Base-by-base conservation (phyloP, 2,888 invertebrate genomes). In the Lasioglossum zephyrum region DNA sequence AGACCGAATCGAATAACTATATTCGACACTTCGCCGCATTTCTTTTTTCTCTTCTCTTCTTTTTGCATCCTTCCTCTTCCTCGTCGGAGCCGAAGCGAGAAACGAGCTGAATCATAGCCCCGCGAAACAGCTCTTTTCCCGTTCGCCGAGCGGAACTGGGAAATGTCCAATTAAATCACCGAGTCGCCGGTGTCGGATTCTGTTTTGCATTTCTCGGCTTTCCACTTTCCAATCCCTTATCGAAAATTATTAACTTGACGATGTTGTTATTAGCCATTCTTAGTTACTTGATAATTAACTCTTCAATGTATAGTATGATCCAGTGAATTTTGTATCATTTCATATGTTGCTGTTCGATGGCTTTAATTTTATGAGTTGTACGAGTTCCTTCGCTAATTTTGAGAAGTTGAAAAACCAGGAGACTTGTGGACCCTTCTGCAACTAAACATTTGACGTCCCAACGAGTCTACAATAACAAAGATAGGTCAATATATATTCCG, bases 1-100 rank as follows among this genome's bases (percentile, higher is more conserved):
- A 57, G 57, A 80, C 66, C 72, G 60, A 87, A 81, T 85, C 86
- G 82, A 86, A 78, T 82, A 80, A 86, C 82, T 77, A 80, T 78
- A 82, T 80, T 87, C 79, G 77, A 80, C 75, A 66, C 77, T 79
- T 86, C 63, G 66, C 57, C 53, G 22, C 13, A 16, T 18, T 39
- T 26, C 53, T 60, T 1, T 60, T 47, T 8, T 57, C 4, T 18
- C n/a, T 26, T 1, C 18, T 72, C 44, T 44, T 72, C n/a, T 63
- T 63, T 63, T 63, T 31, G 31, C n/a, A 11, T 26, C 44, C 60
- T 26, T 39, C 57, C n/a, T 36, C 22, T 5, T 22, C 44, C 16
- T 41, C 53, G 39, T 16, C 26, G 39, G 36, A 70, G 26, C 16
- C 69, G 69, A n/a, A 39, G n/a, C 26, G 49, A n/a, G 66, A 44